These are phyloP conservation scores for Laupala kohalensis DNA, from an alignment of 1,140 invertebrate species.

Conservation along the genomic window DNA sequence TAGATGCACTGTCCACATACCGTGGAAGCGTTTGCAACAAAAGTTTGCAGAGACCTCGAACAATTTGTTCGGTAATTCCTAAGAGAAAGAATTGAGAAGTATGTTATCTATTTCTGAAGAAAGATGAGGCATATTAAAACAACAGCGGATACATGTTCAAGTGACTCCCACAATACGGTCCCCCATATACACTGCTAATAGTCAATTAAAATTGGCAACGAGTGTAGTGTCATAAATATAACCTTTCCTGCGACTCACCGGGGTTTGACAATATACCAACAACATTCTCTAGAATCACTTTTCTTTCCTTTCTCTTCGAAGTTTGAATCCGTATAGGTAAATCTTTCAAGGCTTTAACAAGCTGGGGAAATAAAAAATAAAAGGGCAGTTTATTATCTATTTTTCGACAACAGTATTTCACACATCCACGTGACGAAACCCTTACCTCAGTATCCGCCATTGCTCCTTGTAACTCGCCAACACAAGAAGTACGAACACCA, in stretches of 20 bases:
- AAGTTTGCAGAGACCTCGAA: slow-evolving; percentile 63
- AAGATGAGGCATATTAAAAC: neutral
- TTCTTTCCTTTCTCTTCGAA: slow-evolving; percentile 58
- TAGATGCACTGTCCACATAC: slow-evolving; percentile 64
- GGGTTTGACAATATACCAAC: slow-evolving; percentile 53
- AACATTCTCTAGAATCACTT: slow-evolving; percentile 54
- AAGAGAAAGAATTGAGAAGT: slow-evolving; percentile 21
- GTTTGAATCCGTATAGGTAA: slow-evolving; percentile 64
- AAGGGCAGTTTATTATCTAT: neutral
- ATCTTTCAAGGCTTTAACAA: slow-evolving; percentile 61
- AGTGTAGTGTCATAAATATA: slow-evolving; percentile 10
- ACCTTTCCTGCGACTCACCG: slow-evolving; percentile 38
- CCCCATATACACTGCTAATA: neutral
- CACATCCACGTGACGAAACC: slow-evolving; percentile 22
- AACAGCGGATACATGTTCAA: slow-evolving; percentile 12
- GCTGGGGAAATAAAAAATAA: slow-evolving; percentile 27
- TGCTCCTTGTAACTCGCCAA: slow-evolving; percentile 12
- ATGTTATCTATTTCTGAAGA: neutral
- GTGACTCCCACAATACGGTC: slow-evolving; percentile 7
- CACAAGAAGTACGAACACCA: neutral
- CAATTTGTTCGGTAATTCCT: slow-evolving; percentile 65
- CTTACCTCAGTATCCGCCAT: slow-evolving; percentile 30
- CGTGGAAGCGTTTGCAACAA: slow-evolving; percentile 56
- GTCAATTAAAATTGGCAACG: neutral
- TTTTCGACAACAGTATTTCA: slow-evolving; percentile 4